Evolutionary conservation across 2,113 vertebrate species (phyloP).

Genomic region (Etheostoma cragini): DNA sequence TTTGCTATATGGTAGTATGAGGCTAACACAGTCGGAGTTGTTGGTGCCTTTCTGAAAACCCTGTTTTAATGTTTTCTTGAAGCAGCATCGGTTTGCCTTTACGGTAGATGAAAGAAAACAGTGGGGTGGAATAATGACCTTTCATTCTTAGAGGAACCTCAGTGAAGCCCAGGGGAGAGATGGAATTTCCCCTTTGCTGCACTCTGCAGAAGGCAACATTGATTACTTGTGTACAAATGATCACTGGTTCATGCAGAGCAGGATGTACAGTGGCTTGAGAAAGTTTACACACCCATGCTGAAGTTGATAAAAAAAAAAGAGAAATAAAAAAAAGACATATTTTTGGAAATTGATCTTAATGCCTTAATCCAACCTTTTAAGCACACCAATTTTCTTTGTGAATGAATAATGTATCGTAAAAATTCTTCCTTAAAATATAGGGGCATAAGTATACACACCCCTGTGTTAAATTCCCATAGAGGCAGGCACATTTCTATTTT

Average conservation of each 20-base stretch:
- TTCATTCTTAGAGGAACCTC: conserved; percentile 39
- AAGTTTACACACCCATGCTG: no score
- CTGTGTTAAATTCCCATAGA: no score
- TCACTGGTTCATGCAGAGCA: conserved; percentile 44
- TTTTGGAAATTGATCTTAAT: no score
- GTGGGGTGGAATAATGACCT: conserved; percentile 48
- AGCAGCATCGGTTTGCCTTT: conserved; percentile 42
- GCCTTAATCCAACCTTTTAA: no score
- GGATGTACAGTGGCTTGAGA: conserved; percentile 29
- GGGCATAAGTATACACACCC: no score
- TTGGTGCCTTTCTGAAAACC: neutral
- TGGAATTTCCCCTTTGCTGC: conserved; percentile 66
- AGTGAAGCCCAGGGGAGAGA: conserved; percentile 57
- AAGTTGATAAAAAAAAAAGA: no score
- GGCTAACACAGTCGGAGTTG: neutral
- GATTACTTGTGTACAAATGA: conserved; percentile 69
- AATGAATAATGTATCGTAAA: no score
- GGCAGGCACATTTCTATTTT: no score
- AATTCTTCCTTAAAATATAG: no score
- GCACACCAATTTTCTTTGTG: no score
- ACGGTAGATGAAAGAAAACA: conserved; percentile 24
- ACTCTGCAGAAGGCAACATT: conserved; percentile 63
- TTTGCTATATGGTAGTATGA: neutral
- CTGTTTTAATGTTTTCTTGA: neutral
- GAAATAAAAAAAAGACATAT: no score